A percentile compares a stretch with the other conserved stretches of the same genome.
These are phyloP conservation scores for Aelia acuminata DNA, from an alignment of 2,888 invertebrate genomes.

Conservation along the genomic window DNA sequence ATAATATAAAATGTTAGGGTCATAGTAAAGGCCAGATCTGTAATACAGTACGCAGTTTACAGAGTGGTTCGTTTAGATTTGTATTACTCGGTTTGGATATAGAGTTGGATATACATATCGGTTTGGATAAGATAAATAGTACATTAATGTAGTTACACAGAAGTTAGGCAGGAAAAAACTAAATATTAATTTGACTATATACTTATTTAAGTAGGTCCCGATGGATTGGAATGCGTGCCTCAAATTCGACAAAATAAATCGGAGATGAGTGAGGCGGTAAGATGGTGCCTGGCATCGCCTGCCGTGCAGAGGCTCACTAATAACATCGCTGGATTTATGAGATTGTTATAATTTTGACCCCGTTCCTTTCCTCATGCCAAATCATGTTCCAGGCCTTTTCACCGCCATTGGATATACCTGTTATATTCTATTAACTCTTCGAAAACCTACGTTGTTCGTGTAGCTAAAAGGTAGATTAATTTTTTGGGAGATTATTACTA, in stretches of 20 bases:
- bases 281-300: neutral
- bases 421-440: neutral
- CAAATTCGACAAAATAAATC: neutral
- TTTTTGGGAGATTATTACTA: too few species aligned
- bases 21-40: too few species aligned
- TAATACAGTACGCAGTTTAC: too few species aligned
- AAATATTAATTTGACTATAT: slow-evolving; percentile 12
- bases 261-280: neutral
- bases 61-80: too few species aligned
- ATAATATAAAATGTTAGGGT: too few species aligned
- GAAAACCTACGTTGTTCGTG: neutral
- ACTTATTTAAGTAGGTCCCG: neutral
- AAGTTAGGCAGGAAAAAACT: neutral
- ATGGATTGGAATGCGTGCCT: neutral
- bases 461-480: too few species aligned
- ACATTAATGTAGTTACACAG: neutral
- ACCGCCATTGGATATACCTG: neutral
- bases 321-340: neutral
- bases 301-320: neutral
- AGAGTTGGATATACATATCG: too few species aligned
- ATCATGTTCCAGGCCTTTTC: neutral
- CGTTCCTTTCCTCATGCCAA: neutral
- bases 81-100: too few species aligned
- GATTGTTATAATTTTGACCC: slow-evolving; percentile 20
- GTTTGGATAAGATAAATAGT: too few species aligned